Percentiles rank a stretch among this genome's conserved stretches.
Conservation (phyloP, 2,888 invertebrate genomes). For the Campoplex nolae region DNA sequence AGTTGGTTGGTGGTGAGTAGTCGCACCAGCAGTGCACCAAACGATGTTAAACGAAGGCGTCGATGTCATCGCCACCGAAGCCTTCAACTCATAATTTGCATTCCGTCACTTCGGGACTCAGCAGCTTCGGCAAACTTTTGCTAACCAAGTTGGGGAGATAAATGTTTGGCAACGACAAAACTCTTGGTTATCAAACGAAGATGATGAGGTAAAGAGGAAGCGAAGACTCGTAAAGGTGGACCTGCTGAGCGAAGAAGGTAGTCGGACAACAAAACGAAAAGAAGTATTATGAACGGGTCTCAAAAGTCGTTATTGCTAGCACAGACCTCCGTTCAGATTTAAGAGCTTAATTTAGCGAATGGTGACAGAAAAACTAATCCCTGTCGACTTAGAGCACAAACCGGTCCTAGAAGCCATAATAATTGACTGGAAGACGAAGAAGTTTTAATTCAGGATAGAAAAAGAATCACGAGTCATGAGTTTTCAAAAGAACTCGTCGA, state of each 20-base stretch:
- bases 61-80: slow-evolving; percentile 1
- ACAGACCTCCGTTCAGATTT: not conserved
- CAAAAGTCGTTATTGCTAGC: not conserved
- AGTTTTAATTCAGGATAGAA: not conserved
- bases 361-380: not conserved
- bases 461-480: not conserved
- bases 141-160: slow-evolving; percentile 34
- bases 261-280: not conserved
- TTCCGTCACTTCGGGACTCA: slow-evolving; percentile 38
- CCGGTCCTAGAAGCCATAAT: not conserved
- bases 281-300: not conserved
- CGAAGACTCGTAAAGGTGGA: not conserved
- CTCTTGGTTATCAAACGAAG: not conserved
- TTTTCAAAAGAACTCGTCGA: not conserved
- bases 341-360: not conserved
- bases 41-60: not conserved
- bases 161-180: slow-evolving; percentile 42
- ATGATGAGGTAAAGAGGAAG: not conserved
- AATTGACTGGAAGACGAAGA: not conserved
- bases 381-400: not conserved
- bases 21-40: not conserved
- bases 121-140: slow-evolving; percentile 43
- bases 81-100: slow-evolving; percentile 33
- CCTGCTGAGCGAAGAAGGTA: not conserved
- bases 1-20: not conserved